phyloP scores from a whole-genome alignment of 2,113 vertebrate genomes.

The Lasiurus borealis region DNA sequence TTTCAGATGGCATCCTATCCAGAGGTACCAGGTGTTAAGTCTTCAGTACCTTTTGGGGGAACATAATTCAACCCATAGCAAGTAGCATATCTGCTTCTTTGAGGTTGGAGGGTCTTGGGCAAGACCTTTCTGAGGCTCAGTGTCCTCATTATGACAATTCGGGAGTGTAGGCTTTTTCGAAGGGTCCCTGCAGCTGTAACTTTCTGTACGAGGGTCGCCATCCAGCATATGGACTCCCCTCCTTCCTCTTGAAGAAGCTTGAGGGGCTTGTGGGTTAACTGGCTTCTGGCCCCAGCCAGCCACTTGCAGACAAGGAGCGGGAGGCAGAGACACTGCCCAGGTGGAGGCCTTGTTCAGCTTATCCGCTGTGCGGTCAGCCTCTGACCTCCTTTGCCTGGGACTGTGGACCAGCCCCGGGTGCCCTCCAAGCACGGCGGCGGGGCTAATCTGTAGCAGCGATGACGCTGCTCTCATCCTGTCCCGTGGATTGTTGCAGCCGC shows the following conservation, averaged over 20 bases:
- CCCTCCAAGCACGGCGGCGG: rapidly evolving
- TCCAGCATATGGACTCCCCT: background rate
- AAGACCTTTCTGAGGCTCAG: background rate
- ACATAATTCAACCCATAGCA: background rate
- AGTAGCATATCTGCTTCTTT: background rate
- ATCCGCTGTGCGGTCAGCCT: background rate
- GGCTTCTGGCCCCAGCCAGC: background rate
- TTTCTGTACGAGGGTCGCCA: background rate
- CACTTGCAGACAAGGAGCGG: background rate
- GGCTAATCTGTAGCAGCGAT: background rate
- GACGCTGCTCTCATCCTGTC: background rate
- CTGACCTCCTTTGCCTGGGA: background rate
- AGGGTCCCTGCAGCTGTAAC: background rate
- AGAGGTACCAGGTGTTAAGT: background rate
- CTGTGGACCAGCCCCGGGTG: background rate
- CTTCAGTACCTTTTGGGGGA: background rate
- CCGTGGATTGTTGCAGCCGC: background rate
- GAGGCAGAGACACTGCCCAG: background rate
- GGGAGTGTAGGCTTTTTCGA: background rate
- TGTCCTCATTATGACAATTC: constrained; percentile 5
- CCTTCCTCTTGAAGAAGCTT: background rate
- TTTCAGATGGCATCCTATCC: constrained; percentile 22
- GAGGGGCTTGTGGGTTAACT: background rate
- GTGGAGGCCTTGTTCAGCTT: background rate
- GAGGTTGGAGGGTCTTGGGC: background rate